These are phyloP conservation scores for Drosophila mercatorum DNA, from an alignment of 2,888 invertebrate species.

Conservation along the genomic window DNA sequence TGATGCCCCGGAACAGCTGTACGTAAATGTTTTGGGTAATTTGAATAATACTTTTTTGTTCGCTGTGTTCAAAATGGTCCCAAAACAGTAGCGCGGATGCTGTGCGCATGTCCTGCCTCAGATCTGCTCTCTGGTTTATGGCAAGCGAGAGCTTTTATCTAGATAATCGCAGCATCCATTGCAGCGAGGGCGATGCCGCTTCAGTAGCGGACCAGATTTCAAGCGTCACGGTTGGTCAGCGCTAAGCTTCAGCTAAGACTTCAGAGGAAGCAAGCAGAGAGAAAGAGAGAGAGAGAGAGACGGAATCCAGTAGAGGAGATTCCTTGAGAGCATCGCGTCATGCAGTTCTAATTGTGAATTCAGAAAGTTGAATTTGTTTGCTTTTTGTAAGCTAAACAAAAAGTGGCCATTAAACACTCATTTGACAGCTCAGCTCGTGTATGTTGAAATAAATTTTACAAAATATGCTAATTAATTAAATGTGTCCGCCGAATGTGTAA, in stretches of 20 bases:
- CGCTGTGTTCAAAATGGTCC: conserved; percentile 36
- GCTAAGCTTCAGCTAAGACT: conserved; percentile 10
- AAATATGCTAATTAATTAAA: conserved; percentile 6
- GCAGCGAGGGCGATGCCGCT: conserved; percentile 33
- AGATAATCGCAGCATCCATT: conserved; percentile 39
- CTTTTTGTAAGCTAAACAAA: conserved; percentile 13
- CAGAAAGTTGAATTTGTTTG: conserved; percentile 46
- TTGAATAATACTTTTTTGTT: conserved; percentile 29
- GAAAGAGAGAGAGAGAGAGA: background rate
- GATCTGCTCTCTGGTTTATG: conserved; percentile 46
- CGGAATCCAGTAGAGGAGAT: background rate
- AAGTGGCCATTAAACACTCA: conserved; percentile 9
- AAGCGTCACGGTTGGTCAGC: conserved; percentile 64
- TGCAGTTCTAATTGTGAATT: conserved; percentile 30
- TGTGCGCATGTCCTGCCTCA: conserved; percentile 62
- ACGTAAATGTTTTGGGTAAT: conserved; percentile 72
- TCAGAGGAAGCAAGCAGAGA: background rate
- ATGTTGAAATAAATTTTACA: conserved; percentile 1
- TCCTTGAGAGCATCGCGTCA: conserved; percentile 22
- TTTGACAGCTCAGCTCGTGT: conserved; percentile 2
- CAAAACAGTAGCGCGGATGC: conserved; percentile 59
- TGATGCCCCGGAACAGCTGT: conserved; percentile 63
- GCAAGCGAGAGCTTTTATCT: conserved; percentile 67
- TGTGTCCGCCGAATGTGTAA: background rate
- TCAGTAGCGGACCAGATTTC: conserved; percentile 79